Evolutionary conservation across 1,140 invertebrate species (phyloP), one percentile per base, ranked within the genome.

Genomic region (Drosophila pachea): DNA sequence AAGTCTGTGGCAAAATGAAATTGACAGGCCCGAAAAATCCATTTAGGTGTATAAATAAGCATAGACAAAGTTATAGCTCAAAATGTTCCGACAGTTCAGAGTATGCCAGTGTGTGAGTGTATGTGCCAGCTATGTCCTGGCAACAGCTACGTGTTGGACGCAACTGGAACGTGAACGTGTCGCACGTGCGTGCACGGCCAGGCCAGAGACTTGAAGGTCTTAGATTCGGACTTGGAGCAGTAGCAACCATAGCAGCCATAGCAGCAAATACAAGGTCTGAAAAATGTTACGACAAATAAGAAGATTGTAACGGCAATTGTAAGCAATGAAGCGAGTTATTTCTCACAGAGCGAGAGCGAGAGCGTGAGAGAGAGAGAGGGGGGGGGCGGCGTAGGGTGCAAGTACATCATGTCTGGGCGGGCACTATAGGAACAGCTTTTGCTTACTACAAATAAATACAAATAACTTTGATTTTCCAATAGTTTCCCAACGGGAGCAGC

Each of bases 401-500:
- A 60, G 58, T 76, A 56, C 67, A 74, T 64, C 54, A 74, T 76
- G 79, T 84, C 64, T 74, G 63, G 60, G 43, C n/a, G 33, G 22
- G 55, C 73, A 75, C 78, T 84, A 64, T 76, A 78, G 73, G 61
- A 74, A 56, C 43, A 12, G 12, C 53, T 50, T 14, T 12, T 52
- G 11, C 58, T 52, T 79, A 86, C 81, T 86, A 68, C 76, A 84
- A 84, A 84, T 84, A 84, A 84, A 84, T 84, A 86, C 81, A 84
- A 84, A 84, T 86, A 84, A 84, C 76, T 84, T 84, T 84, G 81
- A 83, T 83, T 83, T 83, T 78, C 73, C 73, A 70, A 66, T 70
- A 63, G 67, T 50, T 65, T 52, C 62, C 59, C 33, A 65, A 58
- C 47, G 50, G 42, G 58, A 58, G 36, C 36, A 8, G 36, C 8